These are phyloP conservation scores for Megathymus violae DNA, from an alignment of 1,140 invertebrate species.

Conservation along the genomic window DNA sequence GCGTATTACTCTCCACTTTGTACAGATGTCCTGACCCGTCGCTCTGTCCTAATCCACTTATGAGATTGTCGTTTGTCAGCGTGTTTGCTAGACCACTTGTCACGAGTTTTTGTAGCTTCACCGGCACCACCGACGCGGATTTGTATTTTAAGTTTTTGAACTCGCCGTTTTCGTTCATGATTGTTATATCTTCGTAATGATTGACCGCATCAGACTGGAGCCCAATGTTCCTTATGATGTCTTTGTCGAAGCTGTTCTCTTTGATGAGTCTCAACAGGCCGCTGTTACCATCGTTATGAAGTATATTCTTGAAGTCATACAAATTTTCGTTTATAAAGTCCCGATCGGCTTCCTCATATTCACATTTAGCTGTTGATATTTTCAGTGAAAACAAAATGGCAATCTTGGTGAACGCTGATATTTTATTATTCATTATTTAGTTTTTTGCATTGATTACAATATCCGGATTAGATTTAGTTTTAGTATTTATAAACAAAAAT, in stretches of 20 bases:
- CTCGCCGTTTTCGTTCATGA: constrained; percentile 62
- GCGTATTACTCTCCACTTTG: constrained; percentile 35
- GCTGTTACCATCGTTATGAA: constrained; percentile 41
- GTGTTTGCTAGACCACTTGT: constrained; percentile 32
- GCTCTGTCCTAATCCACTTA: constrained; percentile 28
- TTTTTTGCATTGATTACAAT: no score
- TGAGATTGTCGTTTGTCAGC: constrained; percentile 38
- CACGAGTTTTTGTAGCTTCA: constrained; percentile 39
- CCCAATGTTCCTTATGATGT: constrained; percentile 52
- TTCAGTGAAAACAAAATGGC: no score
- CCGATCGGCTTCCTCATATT: neutral
- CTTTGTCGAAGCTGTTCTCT: constrained; percentile 55
- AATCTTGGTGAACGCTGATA: no score
- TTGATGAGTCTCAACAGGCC: constrained; percentile 53
- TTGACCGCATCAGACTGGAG: constrained; percentile 55
- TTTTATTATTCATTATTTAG: no score
- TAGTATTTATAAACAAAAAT: no score
- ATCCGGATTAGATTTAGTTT: no score
- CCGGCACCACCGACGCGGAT: constrained; percentile 52
- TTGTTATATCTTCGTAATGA: constrained; percentile 69
- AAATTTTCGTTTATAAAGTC: constrained; percentile 50
- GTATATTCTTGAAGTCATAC: constrained; percentile 51
- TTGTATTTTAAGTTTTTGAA: constrained; percentile 70
- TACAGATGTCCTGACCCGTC: constrained; percentile 18
- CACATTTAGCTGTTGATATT: no score